A percentile compares a stretch with the other conserved stretches of the same genome.
Evolutionary conservation across 2,888 invertebrate genomes (phyloP).

Genomic region (Lasius fuliginosus): DNA sequence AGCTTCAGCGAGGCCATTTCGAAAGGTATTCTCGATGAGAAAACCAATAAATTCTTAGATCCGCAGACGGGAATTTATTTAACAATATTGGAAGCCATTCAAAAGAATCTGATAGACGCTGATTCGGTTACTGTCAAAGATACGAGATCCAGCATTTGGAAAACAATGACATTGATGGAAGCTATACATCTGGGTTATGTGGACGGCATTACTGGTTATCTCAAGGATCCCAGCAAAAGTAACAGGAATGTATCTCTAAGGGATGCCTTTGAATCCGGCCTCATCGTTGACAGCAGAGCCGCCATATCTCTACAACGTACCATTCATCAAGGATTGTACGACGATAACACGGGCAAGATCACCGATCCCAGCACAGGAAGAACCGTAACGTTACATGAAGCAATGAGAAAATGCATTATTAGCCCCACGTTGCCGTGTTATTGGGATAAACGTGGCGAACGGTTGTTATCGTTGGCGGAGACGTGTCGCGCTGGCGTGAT

Average conservation of each 20-base stretch:
- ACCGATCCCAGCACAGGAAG: slow-evolving; percentile 93
- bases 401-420: slow-evolving; percentile 93
- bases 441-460: slow-evolving; percentile 92
- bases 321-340: slow-evolving; percentile 94
- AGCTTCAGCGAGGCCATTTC: slow-evolving; percentile 93
- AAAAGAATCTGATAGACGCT: slow-evolving; percentile 93
- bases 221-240: slow-evolving; percentile 89
- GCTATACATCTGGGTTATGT: slow-evolving; percentile 93
- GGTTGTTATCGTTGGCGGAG: slow-evolving; percentile 91
- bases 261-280: slow-evolving; percentile 93
- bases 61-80: slow-evolving; percentile 93
- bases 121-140: slow-evolving; percentile 93
- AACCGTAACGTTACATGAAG: slow-evolving; percentile 94
- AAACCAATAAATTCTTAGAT: slow-evolving; percentile 94
- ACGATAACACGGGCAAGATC: slow-evolving; percentile 93
- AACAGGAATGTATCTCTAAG: slow-evolving; percentile 90
- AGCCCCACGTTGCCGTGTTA: slow-evolving; percentile 94
- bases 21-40: slow-evolving; percentile 93
- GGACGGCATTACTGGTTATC: slow-evolving; percentile 90
- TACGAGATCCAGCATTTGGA: slow-evolving; percentile 90
- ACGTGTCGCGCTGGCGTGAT: slow-evolving; percentile 94
- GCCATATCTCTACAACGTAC: slow-evolving; percentile 94
- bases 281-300: slow-evolving; percentile 93
- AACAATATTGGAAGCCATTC: slow-evolving; percentile 94
- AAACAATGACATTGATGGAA: slow-evolving; percentile 92